A percentile compares a stretch with the other conserved stretches of the same genome.
Conservation (phyloP, 2,888 invertebrate species). For the Heliconius cydno region DNA sequence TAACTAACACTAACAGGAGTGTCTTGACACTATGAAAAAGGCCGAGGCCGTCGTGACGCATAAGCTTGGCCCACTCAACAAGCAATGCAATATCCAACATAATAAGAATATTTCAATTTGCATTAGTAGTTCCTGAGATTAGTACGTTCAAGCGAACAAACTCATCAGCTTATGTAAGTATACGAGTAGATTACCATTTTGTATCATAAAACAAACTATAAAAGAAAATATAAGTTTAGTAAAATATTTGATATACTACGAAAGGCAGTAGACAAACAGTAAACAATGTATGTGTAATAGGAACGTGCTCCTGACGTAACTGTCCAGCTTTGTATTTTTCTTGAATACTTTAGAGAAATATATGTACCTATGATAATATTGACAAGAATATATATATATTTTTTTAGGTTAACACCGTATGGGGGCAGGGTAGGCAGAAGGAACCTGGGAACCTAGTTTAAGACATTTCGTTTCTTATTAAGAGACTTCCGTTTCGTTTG, state of each 20-base stretch:
- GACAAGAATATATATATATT: not conserved
- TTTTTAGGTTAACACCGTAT: too few species aligned
- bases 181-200: not conserved
- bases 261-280: not conserved
- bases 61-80: too few species aligned
- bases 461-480: too few species aligned
- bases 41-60: too few species aligned
- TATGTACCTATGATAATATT: not conserved
- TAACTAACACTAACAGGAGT: too few species aligned
- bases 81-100: not conserved
- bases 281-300: slow-evolving; percentile 6
- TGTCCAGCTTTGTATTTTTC: not conserved
- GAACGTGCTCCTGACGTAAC: not conserved
- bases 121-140: too few species aligned
- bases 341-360: not conserved
- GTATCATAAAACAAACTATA: not conserved
- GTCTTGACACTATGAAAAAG: too few species aligned
- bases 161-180: not conserved
- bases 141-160: too few species aligned
- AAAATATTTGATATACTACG: not conserved
- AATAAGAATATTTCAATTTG: too few species aligned
- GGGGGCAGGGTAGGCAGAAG: too few species aligned
- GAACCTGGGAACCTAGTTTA: too few species aligned
- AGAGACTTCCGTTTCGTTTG: too few species aligned
- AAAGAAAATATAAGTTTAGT: not conserved